These are phyloP conservation scores for Ostrea edulis DNA, from an alignment of 1,140 invertebrate species.

Conservation along the genomic window DNA sequence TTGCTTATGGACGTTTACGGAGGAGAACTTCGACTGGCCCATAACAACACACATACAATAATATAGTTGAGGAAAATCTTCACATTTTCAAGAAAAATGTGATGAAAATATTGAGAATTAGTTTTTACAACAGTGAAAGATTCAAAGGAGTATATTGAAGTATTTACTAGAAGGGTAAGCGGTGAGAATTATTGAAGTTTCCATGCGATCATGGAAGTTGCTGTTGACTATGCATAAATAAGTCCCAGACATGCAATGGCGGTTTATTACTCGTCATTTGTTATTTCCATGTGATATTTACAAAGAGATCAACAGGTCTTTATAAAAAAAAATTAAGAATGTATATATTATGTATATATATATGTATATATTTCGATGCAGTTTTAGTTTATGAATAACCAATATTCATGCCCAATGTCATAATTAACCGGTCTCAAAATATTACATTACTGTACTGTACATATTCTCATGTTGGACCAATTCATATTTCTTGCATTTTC, in stretches of 20 bases:
- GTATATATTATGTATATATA: too few species aligned
- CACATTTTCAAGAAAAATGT: background rate
- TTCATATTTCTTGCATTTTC: too few species aligned
- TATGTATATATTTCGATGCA: too few species aligned
- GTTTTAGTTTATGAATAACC: too few species aligned
- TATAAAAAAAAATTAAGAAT: too few species aligned
- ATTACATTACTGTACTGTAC: too few species aligned
- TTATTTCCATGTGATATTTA: too few species aligned
- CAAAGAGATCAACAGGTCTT: too few species aligned
- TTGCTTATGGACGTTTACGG: constrained; percentile 21
- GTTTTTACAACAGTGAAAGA: background rate
- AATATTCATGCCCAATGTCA: too few species aligned
- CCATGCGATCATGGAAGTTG: background rate
- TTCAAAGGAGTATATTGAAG: background rate
- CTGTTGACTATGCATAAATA: constrained; percentile 4
- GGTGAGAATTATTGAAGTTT: background rate
- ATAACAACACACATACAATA: constrained; percentile 57
- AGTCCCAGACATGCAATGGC: background rate
- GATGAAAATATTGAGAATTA: constrained; percentile 3
- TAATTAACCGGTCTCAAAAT: too few species aligned
- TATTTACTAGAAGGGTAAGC: background rate
- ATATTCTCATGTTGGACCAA: too few species aligned
- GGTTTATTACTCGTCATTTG: too few species aligned
- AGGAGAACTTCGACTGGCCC: constrained; percentile 47
- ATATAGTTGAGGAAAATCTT: constrained; percentile 10